Conservation (phyloP, 2,888 invertebrate genomes). For the Teleogryllus oceanicus region DNA sequence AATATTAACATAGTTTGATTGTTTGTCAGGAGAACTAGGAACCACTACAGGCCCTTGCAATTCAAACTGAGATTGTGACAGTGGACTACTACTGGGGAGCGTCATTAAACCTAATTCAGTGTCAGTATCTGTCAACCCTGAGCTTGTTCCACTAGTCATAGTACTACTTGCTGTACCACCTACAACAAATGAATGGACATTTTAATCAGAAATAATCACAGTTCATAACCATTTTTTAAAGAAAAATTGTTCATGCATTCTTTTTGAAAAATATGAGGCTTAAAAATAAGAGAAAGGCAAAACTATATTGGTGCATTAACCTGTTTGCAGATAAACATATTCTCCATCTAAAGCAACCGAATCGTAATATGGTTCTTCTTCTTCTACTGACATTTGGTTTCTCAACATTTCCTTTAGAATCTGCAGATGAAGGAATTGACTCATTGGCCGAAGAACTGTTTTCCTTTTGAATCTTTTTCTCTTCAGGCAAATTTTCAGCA, state of each 20-base stretch:
- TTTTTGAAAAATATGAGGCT: background rate
- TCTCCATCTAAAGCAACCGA: conserved; percentile 60
- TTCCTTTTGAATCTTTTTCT: background rate
- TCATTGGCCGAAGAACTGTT: background rate
- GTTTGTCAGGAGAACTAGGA: conserved; percentile 35
- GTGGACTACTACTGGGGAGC: conserved; percentile 37
- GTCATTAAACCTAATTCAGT: conserved; percentile 40
- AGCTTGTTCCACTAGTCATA: conserved; percentile 37
- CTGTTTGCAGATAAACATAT: conserved; percentile 72
- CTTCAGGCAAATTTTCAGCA: conserved; percentile 5
- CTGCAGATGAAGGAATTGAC: background rate
- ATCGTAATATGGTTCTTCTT: conserved; percentile 54
- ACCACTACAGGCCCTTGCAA: conserved; percentile 22
- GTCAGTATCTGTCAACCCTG: conserved; percentile 41
- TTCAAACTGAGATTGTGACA: conserved; percentile 28
- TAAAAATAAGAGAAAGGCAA: background rate
- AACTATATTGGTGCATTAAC: conserved; percentile 45
- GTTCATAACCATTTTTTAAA: no score
- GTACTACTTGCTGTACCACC: conserved; percentile 30
- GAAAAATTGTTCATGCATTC: no score
- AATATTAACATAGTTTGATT: conserved; percentile 88
- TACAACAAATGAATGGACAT: background rate
- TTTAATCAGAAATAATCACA: no score
- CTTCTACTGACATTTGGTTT: conserved; percentile 39
- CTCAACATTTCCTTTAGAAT: background rate